Evolutionary conservation across 2,888 invertebrate genomes (phyloP), one percentile per base, ranked within the genome.

Genomic region (Noctua pronuba): DNA sequence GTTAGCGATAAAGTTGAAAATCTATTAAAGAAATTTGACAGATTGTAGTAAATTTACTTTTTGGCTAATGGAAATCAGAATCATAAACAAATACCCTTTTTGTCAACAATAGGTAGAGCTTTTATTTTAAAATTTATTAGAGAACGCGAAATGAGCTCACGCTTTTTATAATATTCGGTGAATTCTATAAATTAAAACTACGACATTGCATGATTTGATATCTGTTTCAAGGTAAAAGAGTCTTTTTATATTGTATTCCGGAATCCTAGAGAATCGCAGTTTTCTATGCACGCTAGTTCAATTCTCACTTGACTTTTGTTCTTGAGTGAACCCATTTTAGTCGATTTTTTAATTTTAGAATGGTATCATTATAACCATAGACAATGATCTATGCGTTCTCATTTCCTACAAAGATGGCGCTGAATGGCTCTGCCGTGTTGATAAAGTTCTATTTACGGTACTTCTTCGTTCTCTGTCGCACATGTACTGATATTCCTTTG

Each of bases 371-470:
- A 38, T 44, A 16, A 79, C 88, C 92, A 94, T 92, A 94, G 91
- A 94, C 90, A 88, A 91, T 28, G 31, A 82, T 67, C 64, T 55
- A 72, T 72, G 79, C 81, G 85, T 87, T 80, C 85, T 80, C 73
- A 89, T 88, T 92, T 92, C 91, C 90, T 90, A 76, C 82, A 88
- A 93, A 94, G 92, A 95, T 95, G 94, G 94, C 95, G 94, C 87
- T 90, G 88, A 87, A 83, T 85, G 86, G 83, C 79, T 78, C 82
- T 88, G 86, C 78, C 88, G 89, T 90, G 90, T 92, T 91, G 92
- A 91, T 89, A 91, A 89, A 91, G 88, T 92, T 93, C 91, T 94
- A 93, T 94, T 94, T 93, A 92, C 93, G 90, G 91, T 91, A 86
- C 78, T 79, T 90, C 21, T 80, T 90, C 79, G 89, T 38, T 94